Percentiles rank a stretch among this genome's conserved stretches.
Evolutionary conservation across 2,888 invertebrate genomes (phyloP).

Genomic region (Clistopyga incitator): DNA sequence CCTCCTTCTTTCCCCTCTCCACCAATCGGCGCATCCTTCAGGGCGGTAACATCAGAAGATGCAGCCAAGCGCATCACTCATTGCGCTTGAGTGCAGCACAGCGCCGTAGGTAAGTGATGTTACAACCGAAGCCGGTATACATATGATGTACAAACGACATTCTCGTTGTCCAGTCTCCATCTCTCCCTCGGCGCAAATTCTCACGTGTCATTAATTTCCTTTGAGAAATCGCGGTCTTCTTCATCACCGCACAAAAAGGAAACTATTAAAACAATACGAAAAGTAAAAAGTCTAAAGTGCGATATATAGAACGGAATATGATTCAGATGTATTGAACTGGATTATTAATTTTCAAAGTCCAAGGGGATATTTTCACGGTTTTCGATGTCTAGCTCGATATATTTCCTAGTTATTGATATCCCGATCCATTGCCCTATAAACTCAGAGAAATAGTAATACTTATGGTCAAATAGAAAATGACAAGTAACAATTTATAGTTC

Average conservation of each 20-base stretch:
- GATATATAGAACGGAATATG: too few relatives aligned
- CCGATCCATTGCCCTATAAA: too few relatives aligned
- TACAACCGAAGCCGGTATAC: background rate
- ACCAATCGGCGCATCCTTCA: background rate
- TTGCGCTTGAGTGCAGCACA: background rate
- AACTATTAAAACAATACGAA: too few relatives aligned
- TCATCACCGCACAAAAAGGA: background rate
- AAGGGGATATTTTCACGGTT: too few relatives aligned
- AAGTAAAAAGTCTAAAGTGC: too few relatives aligned
- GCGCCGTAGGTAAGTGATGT: constrained; percentile 19
- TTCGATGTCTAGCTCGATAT: too few relatives aligned
- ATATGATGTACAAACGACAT: constrained; percentile 14
- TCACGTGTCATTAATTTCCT: constrained; percentile 5
- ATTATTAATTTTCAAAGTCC: too few relatives aligned
- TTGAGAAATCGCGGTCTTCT: constrained; percentile 5
- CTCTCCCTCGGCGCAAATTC: background rate
- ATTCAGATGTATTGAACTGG: too few relatives aligned
- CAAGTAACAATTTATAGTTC: too few relatives aligned
- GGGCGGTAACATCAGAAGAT: constrained; percentile 25
- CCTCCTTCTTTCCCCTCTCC: background rate
- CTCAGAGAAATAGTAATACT: too few relatives aligned
- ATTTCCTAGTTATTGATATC: too few relatives aligned
- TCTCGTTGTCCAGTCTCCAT: background rate
- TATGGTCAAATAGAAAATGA: too few relatives aligned
- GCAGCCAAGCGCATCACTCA: background rate